Percentiles rank a stretch among this genome's conserved stretches.
Conservation (phyloP, 2,797 vertebrate species). For the Ptychobarbus kaznakovi region DNA sequence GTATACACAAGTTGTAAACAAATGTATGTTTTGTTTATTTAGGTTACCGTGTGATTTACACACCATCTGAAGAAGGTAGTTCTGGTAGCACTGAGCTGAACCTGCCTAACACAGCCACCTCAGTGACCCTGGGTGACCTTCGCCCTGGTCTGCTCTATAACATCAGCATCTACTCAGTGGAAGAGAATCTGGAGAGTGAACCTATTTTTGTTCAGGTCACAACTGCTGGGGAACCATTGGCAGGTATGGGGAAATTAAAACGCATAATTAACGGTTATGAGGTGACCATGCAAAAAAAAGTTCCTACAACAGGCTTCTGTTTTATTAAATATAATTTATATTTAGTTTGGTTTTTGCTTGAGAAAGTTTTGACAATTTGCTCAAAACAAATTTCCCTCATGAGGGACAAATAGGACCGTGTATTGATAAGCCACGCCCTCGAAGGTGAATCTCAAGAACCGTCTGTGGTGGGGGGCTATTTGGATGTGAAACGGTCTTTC, state of each 20-base stretch:
- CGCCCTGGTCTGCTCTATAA: constrained; percentile 92
- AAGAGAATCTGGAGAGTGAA: constrained; percentile 92
- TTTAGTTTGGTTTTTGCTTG: neutral
- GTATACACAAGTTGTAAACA: neutral
- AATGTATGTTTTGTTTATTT: constrained; percentile 12
- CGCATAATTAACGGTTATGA: neutral
- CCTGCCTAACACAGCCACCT: constrained; percentile 90
- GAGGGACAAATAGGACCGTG: no score
- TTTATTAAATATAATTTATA: neutral
- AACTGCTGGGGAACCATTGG: constrained; percentile 84
- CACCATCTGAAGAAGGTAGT: constrained; percentile 88
- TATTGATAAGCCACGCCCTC: no score
- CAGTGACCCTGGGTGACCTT: constrained; percentile 92
- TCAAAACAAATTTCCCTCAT: no score
- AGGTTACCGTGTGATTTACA: constrained; percentile 95
- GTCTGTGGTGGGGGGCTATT: no score
- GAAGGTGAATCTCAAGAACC: no score
- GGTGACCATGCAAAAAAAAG: neutral
- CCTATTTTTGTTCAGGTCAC: constrained; percentile 92
- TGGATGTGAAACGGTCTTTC: no score
- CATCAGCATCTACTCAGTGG: constrained; percentile 96
- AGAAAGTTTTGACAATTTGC: no score
- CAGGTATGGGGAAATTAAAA: constrained; percentile 78
- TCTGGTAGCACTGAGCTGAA: constrained; percentile 91
- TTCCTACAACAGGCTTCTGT: neutral